A percentile compares a stretch with the other conserved stretches of the same genome.
phyloP scores from a whole-genome alignment of 2,113 vertebrate genomes.

The Cricetomys ansorgei region DNA sequence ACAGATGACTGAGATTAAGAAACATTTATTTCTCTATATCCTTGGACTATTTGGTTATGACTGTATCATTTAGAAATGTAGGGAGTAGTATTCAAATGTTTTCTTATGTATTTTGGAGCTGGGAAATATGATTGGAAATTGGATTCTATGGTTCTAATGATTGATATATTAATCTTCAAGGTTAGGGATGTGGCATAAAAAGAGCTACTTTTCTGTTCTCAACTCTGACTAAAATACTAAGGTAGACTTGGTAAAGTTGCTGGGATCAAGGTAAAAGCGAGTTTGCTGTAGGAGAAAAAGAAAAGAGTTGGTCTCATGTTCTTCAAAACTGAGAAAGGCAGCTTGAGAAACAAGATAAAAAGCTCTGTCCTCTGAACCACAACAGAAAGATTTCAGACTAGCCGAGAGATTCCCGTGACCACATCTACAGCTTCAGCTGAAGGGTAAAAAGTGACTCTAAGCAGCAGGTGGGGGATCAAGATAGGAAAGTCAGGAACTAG shows the following conservation, averaged over 20 bases:
- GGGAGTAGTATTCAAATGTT: background rate
- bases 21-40: background rate
- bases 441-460: background rate
- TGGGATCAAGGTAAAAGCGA: background rate
- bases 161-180: background rate
- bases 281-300: background rate
- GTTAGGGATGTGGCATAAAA: background rate
- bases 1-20: background rate
- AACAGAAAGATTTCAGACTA: background rate
- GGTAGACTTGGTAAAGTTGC: background rate
- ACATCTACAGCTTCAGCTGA: background rate
- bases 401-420: background rate
- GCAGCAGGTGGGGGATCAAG: background rate
- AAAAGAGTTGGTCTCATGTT: background rate
- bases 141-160: background rate
- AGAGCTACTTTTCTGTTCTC: background rate
- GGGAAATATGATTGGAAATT: background rate
- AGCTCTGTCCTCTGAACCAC: background rate
- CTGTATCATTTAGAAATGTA: background rate
- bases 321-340: constrained; percentile 10
- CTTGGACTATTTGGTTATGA: background rate
- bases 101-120: background rate
- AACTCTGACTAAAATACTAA: background rate
- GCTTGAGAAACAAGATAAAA: constrained; percentile 20
- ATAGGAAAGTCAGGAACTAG: background rate